Conservation (phyloP, 2,888 invertebrate species). For the Drosophila mimica region DNA sequence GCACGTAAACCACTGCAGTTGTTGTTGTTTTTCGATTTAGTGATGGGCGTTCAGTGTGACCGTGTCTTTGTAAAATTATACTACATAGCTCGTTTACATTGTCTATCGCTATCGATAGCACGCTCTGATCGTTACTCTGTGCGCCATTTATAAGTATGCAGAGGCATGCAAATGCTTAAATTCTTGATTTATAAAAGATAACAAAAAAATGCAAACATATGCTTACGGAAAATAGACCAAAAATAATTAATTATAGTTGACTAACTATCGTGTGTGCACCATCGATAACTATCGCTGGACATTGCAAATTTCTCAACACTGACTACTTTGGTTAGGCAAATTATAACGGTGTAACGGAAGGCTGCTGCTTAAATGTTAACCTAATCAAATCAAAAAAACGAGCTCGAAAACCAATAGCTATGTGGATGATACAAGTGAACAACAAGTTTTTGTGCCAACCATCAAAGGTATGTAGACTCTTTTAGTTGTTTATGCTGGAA, state of each 20-base stretch:
- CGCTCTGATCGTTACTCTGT: neutral
- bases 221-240: neutral
- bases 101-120: slow-evolving; percentile 17
- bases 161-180: neutral
- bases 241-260: neutral
- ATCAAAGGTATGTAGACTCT: slow-evolving; percentile 62
- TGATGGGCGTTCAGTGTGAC: slow-evolving; percentile 43
- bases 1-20: slow-evolving; percentile 69
- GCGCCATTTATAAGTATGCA: neutral
- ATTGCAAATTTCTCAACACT: slow-evolving; percentile 13
- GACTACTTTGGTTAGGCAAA: neutral
- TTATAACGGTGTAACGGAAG: slow-evolving; percentile 12
- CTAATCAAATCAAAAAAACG: slow-evolving; percentile 27
- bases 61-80: slow-evolving; percentile 5
- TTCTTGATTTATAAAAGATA: neutral
- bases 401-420: slow-evolving; percentile 58
- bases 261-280: neutral
- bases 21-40: slow-evolving; percentile 65
- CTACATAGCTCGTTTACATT: neutral
- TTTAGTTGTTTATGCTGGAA: neutral
- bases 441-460: slow-evolving; percentile 62
- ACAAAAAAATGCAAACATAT: neutral
- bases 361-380: slow-evolving; percentile 47
- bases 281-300: neutral
- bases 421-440: slow-evolving; percentile 77